Base-by-base conservation (phyloP, 2,113 vertebrate genomes). In the Labeo rohita region DNA sequence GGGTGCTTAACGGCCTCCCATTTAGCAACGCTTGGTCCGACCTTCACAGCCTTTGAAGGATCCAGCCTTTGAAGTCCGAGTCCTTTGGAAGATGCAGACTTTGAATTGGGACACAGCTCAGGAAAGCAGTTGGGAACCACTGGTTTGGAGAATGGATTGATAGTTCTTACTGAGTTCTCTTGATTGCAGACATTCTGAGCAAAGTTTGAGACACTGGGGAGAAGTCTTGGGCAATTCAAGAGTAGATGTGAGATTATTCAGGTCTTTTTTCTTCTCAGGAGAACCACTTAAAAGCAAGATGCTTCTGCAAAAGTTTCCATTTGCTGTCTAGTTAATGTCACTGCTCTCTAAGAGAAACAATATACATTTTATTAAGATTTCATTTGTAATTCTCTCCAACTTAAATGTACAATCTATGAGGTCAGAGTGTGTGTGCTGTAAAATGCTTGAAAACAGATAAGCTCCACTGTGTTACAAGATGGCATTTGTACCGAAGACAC, bases 401-500 rank as follows among this genome's bases (percentile, higher is more conserved):
- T 36, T 50, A 7, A 77, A 77, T 77, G 49, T 54, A 80, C 45
- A 45, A 23, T 65, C 21, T 16, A 61, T 78, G 12, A 63, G 39
- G 34, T 16, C 66, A 43, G 47, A 9, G 47, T 43, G 34, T 13
- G 18, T 47, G 36, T 49, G 10, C 8, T 7, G 18, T 15, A 7
- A 80, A 47, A 12, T 15, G 12, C 23, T 9, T 47, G 23, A 82
- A 82, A 82, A 39, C 15, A 18, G 7, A 50, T 34, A 52, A 54
- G 63, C 47, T 36, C 63, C 9, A 39, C 43, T 8, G 75, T 54
- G 56, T 63, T 80, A 45, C 43, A 80, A 80, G 54, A 47, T 61
- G 56, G 21, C 78, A 80, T 80, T 39, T 80, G 56, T 80, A 63
- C 11, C 50, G 28, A 70, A 70, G 65, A 82, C 63, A 18, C 16